phyloP scores from a whole-genome alignment of 1,140 invertebrate species.

The Drosophila cardini region DNA sequence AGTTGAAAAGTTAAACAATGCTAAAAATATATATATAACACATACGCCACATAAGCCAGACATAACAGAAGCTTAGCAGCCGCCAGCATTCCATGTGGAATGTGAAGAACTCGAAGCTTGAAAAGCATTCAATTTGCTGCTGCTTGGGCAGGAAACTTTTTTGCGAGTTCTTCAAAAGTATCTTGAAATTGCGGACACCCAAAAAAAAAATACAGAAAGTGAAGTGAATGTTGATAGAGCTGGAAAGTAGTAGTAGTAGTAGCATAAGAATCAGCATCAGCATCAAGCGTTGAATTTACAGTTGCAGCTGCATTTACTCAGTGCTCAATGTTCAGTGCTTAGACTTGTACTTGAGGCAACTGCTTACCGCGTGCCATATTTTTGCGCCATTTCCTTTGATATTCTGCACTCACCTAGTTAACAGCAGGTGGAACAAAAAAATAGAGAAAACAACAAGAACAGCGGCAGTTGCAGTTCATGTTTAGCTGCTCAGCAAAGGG shows the following conservation, averaged over 20 bases:
- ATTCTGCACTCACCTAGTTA: conserved; percentile 75
- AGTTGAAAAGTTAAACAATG: conserved; percentile 43
- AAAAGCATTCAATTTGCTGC: conserved; percentile 39
- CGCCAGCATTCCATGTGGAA: conserved; percentile 8
- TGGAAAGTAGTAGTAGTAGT: background rate
- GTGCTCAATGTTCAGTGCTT: conserved; percentile 2
- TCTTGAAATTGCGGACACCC: conserved; percentile 25
- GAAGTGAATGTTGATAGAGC: background rate
- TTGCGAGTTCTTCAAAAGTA: conserved; percentile 60
- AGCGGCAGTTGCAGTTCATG: conserved; percentile 50
- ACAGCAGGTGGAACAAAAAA: conserved; percentile 20
- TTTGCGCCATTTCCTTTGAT: conserved; percentile 82
- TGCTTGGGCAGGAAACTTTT: conserved; percentile 48
- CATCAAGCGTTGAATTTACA: conserved; percentile 17
- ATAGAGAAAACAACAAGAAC: background rate
- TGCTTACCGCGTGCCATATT: conserved; percentile 82
- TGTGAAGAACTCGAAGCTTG: conserved; percentile 17
- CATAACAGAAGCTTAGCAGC: conserved; percentile 26
- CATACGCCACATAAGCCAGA: conserved; percentile 56
- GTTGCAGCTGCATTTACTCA: conserved; percentile 31
- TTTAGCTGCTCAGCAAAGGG: conserved; percentile 38
- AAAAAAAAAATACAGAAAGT: conserved; percentile 10
- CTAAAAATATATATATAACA: conserved; percentile 38
- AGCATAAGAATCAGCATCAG: background rate
- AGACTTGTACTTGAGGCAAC: conserved; percentile 62